Base-by-base conservation (phyloP, 2,797 vertebrate genomes). In the Enteromius anoplus region DNA sequence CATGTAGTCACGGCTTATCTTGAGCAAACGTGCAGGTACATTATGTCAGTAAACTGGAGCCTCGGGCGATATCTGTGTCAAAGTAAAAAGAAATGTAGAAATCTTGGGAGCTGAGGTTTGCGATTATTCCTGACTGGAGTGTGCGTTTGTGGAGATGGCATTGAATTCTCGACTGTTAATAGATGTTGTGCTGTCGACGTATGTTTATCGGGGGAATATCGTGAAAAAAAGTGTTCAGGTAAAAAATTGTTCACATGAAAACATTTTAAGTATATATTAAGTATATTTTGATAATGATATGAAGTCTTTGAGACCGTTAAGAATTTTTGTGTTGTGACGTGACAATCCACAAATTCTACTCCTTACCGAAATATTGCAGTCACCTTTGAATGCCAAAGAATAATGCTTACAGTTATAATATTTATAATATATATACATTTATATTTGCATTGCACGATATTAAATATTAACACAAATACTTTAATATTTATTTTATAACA, bases 1-100 rank as follows among this genome's bases (percentile, higher is more conserved):
- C 76, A 45, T 84, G 45, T 21, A 45, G 47, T 42, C 37, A 53
- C 17, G n/a, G n/a, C 83, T 84, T 66, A 84, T 78, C 66, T 72
- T 66, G 21, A 21, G 76, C 19, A 65, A 78, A 78, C 76, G 58
- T 60, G 72, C 72, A 23, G 60, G 81, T 51, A 32, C 3, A 23
- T 55, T 55, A 45, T 78, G 65, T 62, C 65, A 23, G 51, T 12
- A 70, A 37, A 47, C 81, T 70, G 65, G 62, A 19, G 65, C 81
- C 53, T 60, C 9, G 19, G 29, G 65, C 40, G 8, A 29, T 49
- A 77, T 83, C 53, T 70, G 26, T 77, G 73, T 83, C 75, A 77
- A 60, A 49, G 60, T 70, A 77, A 62, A 83, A 83, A 70, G 14
- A 83, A 23, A 71, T 71, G 9, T 70, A 15, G 34, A 69, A 81